Base-by-base conservation (phyloP, 2,888 invertebrate species). In the Amphipyra tragopoginis region DNA sequence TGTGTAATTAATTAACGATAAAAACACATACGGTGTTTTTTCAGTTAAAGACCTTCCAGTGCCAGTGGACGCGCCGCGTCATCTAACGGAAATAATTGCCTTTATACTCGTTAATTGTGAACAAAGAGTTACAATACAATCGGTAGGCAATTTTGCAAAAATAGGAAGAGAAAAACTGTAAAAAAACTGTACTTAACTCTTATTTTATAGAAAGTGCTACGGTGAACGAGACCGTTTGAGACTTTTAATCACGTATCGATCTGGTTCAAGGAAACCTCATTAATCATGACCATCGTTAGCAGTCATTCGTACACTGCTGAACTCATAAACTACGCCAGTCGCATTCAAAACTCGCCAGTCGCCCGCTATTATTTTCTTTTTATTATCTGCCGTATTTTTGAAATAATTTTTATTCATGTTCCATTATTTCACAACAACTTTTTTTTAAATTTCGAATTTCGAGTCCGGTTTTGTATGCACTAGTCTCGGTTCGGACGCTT, bases 401-500 rank as follows among this genome's bases (percentile, higher is more conserved):
- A 29, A 42, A 13, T 15, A 9, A 33, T 39, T 42, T 51, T 14
- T 51, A 29, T 29, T 33, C 42, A 10, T 51, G 40, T 29, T 33
- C 42, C 42, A 34, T 34, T 26, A 34, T 44, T 34, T 44, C n/a
- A 14, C 33, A 36, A 8, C 11, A 4, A 10, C 14, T 53, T 54
- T 10, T 54, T 10, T 51, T 29, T 33, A 53, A 33, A 34, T 44
- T 26, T 26, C 13, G 34, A 54, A 44, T 15, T 56, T 49, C 34
- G 43, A 52, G 13, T 33, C 42, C 36, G 8, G 14, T 52, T 15
- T 62, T 64, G 70, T 62, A 58, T 65, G 73, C 60, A 54, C 65
- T 56, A 64, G 53, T 48, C 59, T 54, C 51, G 62, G 67, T 45
- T 43, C 56, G 64, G 70, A 71, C 70, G 71, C 79, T 80, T 83